Evolutionary conservation across 2,888 invertebrate species (phyloP).

Genomic region (Parascotia fuliginaria): DNA sequence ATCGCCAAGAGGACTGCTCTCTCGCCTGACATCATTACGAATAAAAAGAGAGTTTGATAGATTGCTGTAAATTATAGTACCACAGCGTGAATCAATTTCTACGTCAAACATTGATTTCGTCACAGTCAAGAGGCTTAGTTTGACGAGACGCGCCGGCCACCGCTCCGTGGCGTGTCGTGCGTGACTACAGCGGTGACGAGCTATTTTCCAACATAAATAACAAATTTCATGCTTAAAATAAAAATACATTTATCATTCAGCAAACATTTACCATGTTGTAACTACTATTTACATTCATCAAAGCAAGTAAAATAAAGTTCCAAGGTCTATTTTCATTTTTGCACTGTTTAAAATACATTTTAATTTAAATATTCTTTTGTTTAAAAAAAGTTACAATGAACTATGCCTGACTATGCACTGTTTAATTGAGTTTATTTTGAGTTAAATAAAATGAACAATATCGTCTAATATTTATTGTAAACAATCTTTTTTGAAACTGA

Average conservation of each 20-base stretch:
- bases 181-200: constrained; percentile 47
- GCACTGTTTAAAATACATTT: not conserved
- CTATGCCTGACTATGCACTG: not conserved
- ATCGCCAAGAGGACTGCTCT: too few relatives aligned
- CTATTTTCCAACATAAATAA: constrained; percentile 35
- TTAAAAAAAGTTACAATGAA: not conserved
- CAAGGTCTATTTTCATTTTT: not conserved
- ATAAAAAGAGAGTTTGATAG: not conserved
- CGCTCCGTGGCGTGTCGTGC: constrained; percentile 34
- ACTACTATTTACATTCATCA: constrained; percentile 1
- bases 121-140: constrained; percentile 16
- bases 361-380: not conserved
- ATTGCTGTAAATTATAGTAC: constrained; percentile 10
- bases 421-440: not conserved
- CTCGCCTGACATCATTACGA: too few relatives aligned
- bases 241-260: constrained; percentile 44
- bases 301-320: not conserved
- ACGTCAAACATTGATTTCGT: constrained; percentile 37
- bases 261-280: constrained; percentile 3
- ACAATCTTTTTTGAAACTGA: not conserved
- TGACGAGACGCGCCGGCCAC: constrained; percentile 12
- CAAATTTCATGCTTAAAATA: constrained; percentile 50
- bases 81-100: constrained; percentile 29
- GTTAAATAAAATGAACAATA: not conserved
- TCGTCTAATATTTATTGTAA: not conserved